These are phyloP conservation scores for Rhyzopertha dominica DNA, from an alignment of 1,140 invertebrate genomes.

Conservation along the genomic window DNA sequence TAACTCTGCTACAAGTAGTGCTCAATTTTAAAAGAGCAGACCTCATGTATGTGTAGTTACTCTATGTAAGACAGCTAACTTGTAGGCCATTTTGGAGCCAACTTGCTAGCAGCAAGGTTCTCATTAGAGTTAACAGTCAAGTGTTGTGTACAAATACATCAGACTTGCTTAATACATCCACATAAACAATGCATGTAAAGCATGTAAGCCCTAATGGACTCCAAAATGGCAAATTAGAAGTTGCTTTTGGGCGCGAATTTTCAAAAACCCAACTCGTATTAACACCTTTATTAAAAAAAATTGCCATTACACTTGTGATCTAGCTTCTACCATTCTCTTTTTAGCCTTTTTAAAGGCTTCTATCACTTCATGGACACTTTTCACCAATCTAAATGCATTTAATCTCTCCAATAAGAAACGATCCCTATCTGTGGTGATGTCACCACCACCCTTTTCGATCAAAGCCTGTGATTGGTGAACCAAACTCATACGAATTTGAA, in stretches of 20 bases:
- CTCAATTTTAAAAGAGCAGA: no score
- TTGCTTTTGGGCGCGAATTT: neutral
- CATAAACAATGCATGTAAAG: neutral
- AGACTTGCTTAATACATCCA: neutral
- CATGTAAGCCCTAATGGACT: neutral
- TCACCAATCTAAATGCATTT: constrained; percentile 30
- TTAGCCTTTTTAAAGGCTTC: constrained; percentile 35
- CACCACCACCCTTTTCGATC: constrained; percentile 10
- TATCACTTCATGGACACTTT: constrained; percentile 38
- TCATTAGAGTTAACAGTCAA: neutral
- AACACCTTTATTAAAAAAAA: neutral
- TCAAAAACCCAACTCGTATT: neutral
- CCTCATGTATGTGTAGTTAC: no score
- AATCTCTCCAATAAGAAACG: constrained; percentile 30
- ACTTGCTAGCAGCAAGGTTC: no score
- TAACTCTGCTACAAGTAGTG: no score
- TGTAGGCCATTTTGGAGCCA: no score
- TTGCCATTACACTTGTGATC: constrained; percentile 23
- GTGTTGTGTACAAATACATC: neutral
- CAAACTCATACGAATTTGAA: constrained; percentile 29
- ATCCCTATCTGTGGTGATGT: constrained; percentile 10
- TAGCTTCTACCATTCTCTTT: constrained; percentile 34
- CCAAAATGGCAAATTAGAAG: neutral
- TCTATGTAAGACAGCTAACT: no score
- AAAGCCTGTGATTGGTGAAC: constrained; percentile 38